These are phyloP conservation scores for Gadopsis marmoratus DNA, from an alignment of 2,797 vertebrate species.

Conservation along the genomic window DNA sequence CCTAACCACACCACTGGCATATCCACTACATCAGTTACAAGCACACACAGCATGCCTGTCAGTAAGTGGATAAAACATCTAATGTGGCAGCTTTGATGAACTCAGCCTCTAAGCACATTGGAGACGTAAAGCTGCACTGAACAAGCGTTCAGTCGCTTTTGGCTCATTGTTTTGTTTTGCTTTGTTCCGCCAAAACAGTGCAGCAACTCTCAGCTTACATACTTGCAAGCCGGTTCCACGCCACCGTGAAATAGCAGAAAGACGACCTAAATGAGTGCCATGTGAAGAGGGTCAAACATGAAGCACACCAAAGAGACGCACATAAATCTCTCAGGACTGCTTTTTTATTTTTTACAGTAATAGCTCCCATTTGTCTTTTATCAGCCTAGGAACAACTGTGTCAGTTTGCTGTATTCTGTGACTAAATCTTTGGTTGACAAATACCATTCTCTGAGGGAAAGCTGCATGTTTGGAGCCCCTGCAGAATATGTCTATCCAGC, in stretches of 20 bases:
- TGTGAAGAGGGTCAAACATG: slow-evolving; percentile 15
- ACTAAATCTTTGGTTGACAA: slow-evolving; percentile 42
- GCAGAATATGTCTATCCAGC: slow-evolving; percentile 73
- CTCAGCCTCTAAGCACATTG: neutral
- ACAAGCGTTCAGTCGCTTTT: slow-evolving; percentile 8
- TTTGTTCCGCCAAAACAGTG: slow-evolving; percentile 32
- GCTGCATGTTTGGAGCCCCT: slow-evolving; percentile 61
- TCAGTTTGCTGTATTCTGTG: slow-evolving; percentile 7
- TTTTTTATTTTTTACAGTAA: neutral
- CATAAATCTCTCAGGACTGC: neutral
- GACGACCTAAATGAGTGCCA: slow-evolving; percentile 24
- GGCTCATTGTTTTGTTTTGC: slow-evolving; percentile 27
- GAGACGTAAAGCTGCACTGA: slow-evolving; percentile 21
- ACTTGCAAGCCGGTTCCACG: neutral
- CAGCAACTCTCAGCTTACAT: slow-evolving; percentile 14
- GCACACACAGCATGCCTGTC: slow-evolving; percentile 17
- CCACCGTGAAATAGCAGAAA: slow-evolving; percentile 26
- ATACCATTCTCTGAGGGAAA: slow-evolving; percentile 41
- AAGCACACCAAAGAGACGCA: neutral
- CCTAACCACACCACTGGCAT: neutral
- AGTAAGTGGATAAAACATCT: slow-evolving; percentile 31
- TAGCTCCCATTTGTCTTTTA: neutral
- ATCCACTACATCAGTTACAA: slow-evolving; percentile 16
- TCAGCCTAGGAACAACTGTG: neutral
- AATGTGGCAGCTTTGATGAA: slow-evolving; percentile 38